A percentile compares a stretch with the other conserved stretches of the same genome.
Evolutionary conservation across 2,113 vertebrate genomes (phyloP).

Genomic region (Rhinolophus sinicus): DNA sequence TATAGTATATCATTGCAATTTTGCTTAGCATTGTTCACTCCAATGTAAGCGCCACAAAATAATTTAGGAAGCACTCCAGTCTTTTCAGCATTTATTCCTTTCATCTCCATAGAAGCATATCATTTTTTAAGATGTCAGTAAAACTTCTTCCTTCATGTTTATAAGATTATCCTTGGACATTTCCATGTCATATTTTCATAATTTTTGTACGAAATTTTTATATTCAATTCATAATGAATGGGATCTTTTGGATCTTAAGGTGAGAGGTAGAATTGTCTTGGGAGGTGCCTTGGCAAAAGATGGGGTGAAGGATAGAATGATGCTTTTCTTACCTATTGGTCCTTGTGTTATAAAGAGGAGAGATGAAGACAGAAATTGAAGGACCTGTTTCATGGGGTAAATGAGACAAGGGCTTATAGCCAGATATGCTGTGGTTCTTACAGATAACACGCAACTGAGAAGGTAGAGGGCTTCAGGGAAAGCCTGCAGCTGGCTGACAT

Average conservation of each 20-base stretch:
- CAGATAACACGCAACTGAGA: neutral
- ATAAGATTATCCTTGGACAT: neutral
- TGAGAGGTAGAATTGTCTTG: neutral
- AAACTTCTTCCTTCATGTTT: neutral
- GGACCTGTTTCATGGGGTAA: neutral
- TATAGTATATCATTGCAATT: neutral
- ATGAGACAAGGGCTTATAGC: neutral
- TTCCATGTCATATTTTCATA: neutral
- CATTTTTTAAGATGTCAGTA: neutral
- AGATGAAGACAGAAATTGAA: neutral
- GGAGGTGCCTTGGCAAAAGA: neutral
- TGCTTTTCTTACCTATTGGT: neutral
- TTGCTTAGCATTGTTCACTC: neutral
- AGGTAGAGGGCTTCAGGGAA: neutral
- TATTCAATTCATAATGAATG: neutral
- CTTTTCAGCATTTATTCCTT: neutral
- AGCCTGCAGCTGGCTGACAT: neutral
- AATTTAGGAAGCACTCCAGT: neutral
- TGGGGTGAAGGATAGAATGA: rapidly evolving
- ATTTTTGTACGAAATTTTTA: neutral
- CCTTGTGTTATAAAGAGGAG: neutral
- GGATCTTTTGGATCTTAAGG: neutral
- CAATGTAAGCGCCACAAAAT: neutral
- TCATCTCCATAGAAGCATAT: neutral
- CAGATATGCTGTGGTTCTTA: neutral